A percentile compares a stretch with the other conserved stretches of the same genome.
phyloP scores from a whole-genome alignment of 1,140 invertebrate species.

The Trichonephila clavata region DNA sequence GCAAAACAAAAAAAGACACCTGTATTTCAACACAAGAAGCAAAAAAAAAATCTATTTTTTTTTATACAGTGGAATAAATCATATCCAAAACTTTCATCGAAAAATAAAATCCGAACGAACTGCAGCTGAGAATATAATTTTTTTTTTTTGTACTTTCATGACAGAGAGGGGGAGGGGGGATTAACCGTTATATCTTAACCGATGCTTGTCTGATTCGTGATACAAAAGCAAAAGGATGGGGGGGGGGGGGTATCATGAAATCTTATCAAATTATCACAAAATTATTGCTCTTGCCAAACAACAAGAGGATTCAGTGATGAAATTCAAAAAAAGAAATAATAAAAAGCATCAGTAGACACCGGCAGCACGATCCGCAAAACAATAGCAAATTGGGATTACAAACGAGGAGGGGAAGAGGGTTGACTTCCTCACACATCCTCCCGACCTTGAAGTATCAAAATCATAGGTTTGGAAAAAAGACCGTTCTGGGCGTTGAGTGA shows the following conservation, averaged over 20 bases:
- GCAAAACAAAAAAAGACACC: too few relatives aligned
- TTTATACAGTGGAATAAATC: too few relatives aligned
- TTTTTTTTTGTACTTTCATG: too few relatives aligned
- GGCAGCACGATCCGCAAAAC: neutral
- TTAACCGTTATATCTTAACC: too few relatives aligned
- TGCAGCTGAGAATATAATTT: too few relatives aligned
- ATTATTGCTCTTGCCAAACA: neutral
- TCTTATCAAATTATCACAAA: neutral
- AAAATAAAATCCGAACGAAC: too few relatives aligned
- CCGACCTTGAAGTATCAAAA: conserved; percentile 14
- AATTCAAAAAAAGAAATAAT: neutral
- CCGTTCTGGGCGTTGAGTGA: neutral
- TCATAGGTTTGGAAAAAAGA: conserved; percentile 4
- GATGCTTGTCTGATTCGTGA: neutral
- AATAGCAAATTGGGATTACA: neutral
- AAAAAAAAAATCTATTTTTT: too few relatives aligned
- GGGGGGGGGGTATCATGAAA: too few relatives aligned
- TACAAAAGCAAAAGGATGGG: neutral
- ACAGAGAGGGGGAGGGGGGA: too few relatives aligned
- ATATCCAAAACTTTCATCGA: too few relatives aligned
- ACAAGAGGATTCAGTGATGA: neutral
- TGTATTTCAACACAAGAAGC: too few relatives aligned
- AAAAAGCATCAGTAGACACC: neutral
- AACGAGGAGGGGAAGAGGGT: neutral
- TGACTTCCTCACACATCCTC: neutral